phyloP scores from a whole-genome alignment of 2,888 invertebrate species.

The Caradrina clavipalpis region DNA sequence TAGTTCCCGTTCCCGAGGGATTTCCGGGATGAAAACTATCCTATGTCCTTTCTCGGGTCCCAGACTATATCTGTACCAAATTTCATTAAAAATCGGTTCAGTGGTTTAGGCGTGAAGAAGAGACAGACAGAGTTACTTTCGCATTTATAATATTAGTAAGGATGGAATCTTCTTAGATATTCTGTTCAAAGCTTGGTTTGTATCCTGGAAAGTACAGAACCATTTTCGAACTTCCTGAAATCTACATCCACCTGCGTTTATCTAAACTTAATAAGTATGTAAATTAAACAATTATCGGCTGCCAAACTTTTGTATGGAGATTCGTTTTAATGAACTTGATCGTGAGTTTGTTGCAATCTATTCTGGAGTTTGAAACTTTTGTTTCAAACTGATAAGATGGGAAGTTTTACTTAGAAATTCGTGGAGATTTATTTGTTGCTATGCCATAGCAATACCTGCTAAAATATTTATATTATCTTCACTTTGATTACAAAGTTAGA shows the following conservation, averaged over 20 bases:
- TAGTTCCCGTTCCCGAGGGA: no score
- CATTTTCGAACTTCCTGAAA: constrained; percentile 27
- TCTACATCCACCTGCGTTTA: constrained; percentile 5
- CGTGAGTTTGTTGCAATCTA: constrained; percentile 17
- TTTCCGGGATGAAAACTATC: no score
- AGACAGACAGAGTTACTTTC: no score
- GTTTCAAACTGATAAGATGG: constrained; percentile 34
- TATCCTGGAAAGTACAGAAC: neutral
- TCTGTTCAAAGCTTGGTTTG: neutral
- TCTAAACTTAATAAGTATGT: constrained; percentile 35
- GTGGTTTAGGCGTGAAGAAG: no score
- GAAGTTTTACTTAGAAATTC: constrained; percentile 6
- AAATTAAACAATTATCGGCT: constrained; percentile 45
- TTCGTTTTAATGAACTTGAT: constrained; percentile 22
- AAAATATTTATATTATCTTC: no score
- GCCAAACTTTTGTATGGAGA: constrained; percentile 26
- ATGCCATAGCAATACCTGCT: neutral
- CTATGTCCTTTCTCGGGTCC: no score
- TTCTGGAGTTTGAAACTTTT: constrained; percentile 30
- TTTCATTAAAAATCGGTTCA: no score
- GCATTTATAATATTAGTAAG: no score
- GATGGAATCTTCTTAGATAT: no score
- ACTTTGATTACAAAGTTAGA: no score
- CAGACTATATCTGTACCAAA: no score
- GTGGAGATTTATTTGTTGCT: constrained; percentile 11